Evolutionary conservation across 1,140 invertebrate species (phyloP).

Genomic region (Cephus cinctus): DNA sequence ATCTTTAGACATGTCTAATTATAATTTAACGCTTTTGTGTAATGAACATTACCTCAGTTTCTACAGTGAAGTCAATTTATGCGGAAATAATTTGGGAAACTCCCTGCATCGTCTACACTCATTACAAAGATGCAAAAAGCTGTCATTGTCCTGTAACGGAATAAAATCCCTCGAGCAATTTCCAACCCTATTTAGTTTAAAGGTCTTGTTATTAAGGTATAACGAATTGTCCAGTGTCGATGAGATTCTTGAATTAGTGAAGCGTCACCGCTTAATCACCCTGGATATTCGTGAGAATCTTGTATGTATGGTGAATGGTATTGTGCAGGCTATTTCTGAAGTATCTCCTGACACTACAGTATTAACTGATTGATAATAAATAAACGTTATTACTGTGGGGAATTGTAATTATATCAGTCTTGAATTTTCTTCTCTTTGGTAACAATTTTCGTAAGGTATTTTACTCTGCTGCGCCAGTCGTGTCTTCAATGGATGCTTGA

Average conservation of each 20-base stretch:
- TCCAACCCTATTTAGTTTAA: slow-evolving; percentile 37
- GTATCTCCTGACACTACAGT: too few species aligned
- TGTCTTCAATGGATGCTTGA: too few species aligned
- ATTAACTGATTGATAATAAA: too few species aligned
- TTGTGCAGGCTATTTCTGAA: too few species aligned
- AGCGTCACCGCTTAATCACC: slow-evolving; percentile 30
- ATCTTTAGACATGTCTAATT: slow-evolving; percentile 45
- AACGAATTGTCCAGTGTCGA: slow-evolving; percentile 37
- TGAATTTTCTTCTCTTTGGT: too few species aligned
- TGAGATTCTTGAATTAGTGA: slow-evolving; percentile 41
- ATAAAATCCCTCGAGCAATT: slow-evolving; percentile 38
- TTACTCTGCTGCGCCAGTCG: too few species aligned
- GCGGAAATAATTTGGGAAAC: slow-evolving; percentile 36
- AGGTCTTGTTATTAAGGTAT: slow-evolving; percentile 36
- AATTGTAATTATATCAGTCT: too few species aligned
- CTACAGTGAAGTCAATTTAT: slow-evolving; percentile 47
- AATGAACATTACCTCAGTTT: slow-evolving; percentile 57
- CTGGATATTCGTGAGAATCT: slow-evolving; percentile 45
- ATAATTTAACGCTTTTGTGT: slow-evolving; percentile 50
- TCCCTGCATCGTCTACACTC: slow-evolving; percentile 40
- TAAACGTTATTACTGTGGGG: too few species aligned
- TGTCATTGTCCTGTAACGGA: slow-evolving; percentile 42
- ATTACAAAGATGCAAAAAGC: slow-evolving; percentile 43
- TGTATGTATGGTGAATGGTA: too few species aligned
- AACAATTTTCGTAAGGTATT: too few species aligned